phyloP scores from a whole-genome alignment of 92 coral and sea anemone genomes.

The Paramuricea clavata region DNA sequence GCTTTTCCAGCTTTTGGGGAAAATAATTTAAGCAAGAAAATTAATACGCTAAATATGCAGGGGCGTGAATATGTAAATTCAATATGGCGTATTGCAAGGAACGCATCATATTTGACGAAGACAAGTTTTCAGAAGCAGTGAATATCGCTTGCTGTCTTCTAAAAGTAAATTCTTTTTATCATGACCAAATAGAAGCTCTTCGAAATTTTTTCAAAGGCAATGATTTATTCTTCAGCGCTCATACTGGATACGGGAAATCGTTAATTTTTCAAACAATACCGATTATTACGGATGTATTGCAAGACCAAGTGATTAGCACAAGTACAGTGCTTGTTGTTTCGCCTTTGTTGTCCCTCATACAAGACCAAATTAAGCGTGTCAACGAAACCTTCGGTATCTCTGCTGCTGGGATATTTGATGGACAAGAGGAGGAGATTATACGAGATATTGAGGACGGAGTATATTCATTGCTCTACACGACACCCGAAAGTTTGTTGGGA shows the following conservation, averaged over 20 bases:
- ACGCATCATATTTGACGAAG: no score
- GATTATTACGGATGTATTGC: conserved; percentile 7
- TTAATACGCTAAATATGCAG: not conserved
- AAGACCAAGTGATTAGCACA: conserved; percentile 13
- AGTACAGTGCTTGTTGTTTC: conserved; percentile 13
- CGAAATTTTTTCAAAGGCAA: not conserved
- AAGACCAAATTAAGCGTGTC: not conserved
- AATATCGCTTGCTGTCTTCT: not conserved
- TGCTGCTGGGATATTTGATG: conserved; percentile 15
- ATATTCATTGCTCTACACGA: not conserved
- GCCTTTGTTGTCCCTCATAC: conserved; percentile 2
- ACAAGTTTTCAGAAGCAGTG: no score
- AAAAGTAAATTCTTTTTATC: not conserved
- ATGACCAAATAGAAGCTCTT: not conserved
- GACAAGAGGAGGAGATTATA: not conserved
- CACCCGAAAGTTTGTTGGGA: not conserved
- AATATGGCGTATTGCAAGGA: not conserved
- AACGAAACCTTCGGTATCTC: not conserved
- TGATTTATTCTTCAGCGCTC: conserved; percentile 14
- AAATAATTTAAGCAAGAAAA: conserved; percentile 3
- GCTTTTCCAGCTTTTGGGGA: not conserved
- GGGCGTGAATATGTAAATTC: not conserved
- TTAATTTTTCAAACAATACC: conserved; percentile 11
- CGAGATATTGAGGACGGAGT: not conserved
- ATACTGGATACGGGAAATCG: conserved; percentile 11